These are phyloP conservation scores for Cotesia vestalis DNA, from an alignment of 1,140 invertebrate genomes.

Conservation along the genomic window DNA sequence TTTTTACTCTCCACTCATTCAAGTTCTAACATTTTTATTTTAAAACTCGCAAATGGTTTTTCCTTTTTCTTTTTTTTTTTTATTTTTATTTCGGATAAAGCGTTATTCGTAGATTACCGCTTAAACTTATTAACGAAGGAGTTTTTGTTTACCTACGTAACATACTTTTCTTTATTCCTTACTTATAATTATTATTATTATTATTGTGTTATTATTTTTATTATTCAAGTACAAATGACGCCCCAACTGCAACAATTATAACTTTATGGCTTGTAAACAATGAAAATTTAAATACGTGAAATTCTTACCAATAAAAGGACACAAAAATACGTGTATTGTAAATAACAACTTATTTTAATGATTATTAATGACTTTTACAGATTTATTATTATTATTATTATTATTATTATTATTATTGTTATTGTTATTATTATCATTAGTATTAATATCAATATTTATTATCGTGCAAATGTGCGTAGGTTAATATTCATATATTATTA, in stretches of 20 bases:
- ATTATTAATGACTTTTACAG: not conserved
- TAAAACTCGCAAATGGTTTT: not conserved
- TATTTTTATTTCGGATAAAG: not conserved
- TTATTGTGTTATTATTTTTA: not conserved
- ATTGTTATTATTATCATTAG: slow-evolving; percentile 18
- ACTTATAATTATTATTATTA: not conserved
- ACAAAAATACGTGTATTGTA: slow-evolving; percentile 13
- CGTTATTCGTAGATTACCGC: not conserved
- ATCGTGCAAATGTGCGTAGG: slow-evolving; percentile 29
- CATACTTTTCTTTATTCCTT: not conserved
- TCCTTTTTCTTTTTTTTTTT: not conserved
- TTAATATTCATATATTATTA: not conserved
- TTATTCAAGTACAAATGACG: slow-evolving; percentile 2
- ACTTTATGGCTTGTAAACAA: slow-evolving; percentile 19
- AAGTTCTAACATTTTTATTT: not conserved
- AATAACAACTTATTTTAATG: slow-evolving; percentile 28
- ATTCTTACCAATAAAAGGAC: not conserved
- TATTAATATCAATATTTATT: slow-evolving; percentile 7
- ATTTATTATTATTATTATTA: slow-evolving; percentile 4
- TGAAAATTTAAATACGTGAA: slow-evolving; percentile 1
- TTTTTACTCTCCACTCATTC: no score
- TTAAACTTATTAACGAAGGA: slow-evolving; percentile 10
- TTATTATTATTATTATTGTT: slow-evolving; percentile 11
- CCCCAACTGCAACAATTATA: slow-evolving; percentile 4
- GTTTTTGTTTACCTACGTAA: not conserved